Evolutionary conservation across 2,113 vertebrate genomes (phyloP).

Genomic region (Hippolais icterina): DNA sequence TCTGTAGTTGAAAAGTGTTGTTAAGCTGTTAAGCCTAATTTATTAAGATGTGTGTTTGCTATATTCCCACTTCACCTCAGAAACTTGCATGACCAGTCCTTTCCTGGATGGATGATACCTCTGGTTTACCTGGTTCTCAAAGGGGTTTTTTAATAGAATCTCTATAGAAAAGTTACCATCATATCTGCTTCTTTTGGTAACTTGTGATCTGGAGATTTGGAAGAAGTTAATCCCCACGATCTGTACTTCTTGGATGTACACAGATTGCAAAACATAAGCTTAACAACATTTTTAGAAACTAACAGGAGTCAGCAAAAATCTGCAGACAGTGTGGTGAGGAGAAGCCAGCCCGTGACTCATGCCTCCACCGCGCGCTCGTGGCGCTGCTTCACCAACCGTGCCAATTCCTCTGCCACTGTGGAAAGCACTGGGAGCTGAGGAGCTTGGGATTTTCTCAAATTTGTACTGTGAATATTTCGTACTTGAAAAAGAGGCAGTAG

Average conservation of each 20-base stretch:
- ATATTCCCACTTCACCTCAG: neutral
- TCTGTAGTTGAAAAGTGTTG: neutral
- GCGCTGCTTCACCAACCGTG: neutral
- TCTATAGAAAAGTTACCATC: neutral
- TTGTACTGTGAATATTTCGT: neutral
- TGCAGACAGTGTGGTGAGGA: neutral
- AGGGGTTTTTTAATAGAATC: neutral
- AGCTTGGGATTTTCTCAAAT: neutral
- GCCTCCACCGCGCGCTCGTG: neutral
- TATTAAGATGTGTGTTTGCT: neutral
- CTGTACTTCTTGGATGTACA: neutral
- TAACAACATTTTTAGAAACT: slow-evolving; percentile 52
- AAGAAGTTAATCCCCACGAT: neutral
- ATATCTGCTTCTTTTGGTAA: neutral
- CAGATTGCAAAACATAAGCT: slow-evolving; percentile 57
- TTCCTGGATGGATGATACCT: neutral
- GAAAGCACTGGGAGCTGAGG: neutral
- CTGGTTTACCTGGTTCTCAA: neutral
- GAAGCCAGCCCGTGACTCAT: slow-evolving; percentile 41
- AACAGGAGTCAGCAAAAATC: slow-evolving; percentile 55
- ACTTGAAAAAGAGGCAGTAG: neutral
- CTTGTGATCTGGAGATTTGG: neutral
- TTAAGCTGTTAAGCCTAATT: neutral
- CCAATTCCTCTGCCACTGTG: neutral
- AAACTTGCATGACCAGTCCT: neutral